Conservation (phyloP, 2,113 vertebrate species). For the Sylvietta virens region DNA sequence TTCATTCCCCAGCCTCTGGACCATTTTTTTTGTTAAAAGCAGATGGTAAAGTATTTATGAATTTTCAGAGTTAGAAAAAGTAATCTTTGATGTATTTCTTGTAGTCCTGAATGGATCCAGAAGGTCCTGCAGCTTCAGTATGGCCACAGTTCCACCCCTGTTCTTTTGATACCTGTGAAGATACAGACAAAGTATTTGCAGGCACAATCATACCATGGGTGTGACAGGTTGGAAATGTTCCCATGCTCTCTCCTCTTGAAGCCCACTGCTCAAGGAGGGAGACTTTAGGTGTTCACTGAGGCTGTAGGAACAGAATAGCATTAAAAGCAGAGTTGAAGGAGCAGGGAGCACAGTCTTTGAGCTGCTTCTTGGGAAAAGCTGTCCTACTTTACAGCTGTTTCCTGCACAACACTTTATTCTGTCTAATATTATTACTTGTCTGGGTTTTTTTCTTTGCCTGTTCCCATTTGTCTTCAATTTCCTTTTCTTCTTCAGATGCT, state of each 20-base stretch:
- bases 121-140: background rate
- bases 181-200: background rate
- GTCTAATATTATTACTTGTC: background rate
- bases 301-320: background rate
- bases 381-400: background rate
- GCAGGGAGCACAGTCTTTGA: background rate
- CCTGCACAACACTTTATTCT: background rate
- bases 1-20: background rate
- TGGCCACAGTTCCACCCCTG: accelerated
- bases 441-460: accelerated
- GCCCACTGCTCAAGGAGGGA: background rate
- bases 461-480: background rate
- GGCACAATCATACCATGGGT: background rate
- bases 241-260: background rate
- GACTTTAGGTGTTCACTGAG: background rate
- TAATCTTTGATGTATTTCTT: background rate
- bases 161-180: background rate
- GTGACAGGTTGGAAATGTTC: background rate
- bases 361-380: background rate
- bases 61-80: background rate
- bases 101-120: background rate
- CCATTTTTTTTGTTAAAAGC: background rate
- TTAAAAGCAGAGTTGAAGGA: background rate
- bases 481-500: background rate
- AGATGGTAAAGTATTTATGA: background rate